Conservation (phyloP, 2,113 vertebrate species). For the Plecotus auritus region DNA sequence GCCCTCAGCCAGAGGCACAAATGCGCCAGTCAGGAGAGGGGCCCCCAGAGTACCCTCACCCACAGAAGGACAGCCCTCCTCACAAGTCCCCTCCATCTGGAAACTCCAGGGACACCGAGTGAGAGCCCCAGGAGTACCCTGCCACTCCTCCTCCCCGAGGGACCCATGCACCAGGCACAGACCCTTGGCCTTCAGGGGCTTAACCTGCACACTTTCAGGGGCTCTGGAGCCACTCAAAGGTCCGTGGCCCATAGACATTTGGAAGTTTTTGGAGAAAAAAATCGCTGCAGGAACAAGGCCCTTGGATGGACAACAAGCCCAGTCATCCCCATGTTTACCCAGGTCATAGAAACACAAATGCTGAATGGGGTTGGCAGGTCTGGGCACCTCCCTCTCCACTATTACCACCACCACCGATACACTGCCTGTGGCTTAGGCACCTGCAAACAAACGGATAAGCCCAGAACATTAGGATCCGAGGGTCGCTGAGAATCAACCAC, state of each 20-base stretch:
- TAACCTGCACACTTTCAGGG: neutral
- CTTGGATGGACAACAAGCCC: neutral
- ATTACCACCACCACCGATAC: neutral
- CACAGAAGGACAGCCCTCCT: neutral
- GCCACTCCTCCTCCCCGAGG: neutral
- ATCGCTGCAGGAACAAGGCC: neutral
- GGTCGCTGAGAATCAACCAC: neutral
- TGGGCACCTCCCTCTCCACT: neutral
- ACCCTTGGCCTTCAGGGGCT: neutral
- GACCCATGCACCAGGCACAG: neutral
- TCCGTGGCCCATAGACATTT: rapidly evolving
- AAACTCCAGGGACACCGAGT: neutral
- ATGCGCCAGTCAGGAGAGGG: neutral
- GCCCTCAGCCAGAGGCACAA: neutral
- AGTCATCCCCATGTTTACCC: neutral
- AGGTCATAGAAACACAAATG: neutral
- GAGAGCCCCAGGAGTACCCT: neutral
- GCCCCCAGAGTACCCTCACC: neutral
- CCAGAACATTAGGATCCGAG: neutral
- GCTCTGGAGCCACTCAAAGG: neutral
- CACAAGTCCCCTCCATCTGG: neutral
- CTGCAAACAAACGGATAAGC: neutral
- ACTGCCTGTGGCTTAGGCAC: neutral
- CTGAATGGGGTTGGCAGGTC: neutral
- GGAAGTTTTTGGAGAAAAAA: neutral